Evolutionary conservation across 2,888 invertebrate genomes (phyloP), one percentile per base, ranked within the genome.

Genomic region (Spilosoma lubricipeda): DNA sequence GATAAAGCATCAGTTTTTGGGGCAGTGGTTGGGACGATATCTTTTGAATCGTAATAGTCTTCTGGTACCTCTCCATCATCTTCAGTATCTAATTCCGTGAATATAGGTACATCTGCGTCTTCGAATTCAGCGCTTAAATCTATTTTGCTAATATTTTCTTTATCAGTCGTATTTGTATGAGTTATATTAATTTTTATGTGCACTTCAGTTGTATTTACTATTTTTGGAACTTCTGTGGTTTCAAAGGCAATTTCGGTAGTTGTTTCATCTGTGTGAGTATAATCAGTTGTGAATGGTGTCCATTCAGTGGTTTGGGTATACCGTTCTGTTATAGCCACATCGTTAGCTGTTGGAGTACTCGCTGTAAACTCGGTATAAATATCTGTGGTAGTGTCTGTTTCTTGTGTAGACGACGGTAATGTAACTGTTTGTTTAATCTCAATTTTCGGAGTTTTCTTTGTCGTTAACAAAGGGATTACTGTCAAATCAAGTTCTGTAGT

Each of bases 41-140:
- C 95, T 86, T 94, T 95, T 8, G 90, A 82, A 76, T 95, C 95
- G 70, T 95, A 95, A 75, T 95, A 95, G 87, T 95, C 95, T 82
- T 95, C 95, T 23, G 95, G 93, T 0, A 94, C 91, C 5, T 94
- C 92, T 8, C 85, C 82, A 39, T 87, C 80, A 1, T 91, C 91
- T 79, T 92, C 93, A 76, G 91, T 85, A 71, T 95, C 95, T 63
- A 94, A 75, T 81, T 92, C 94, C 78, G 94, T 93, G 64, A 92
- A 94, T 45, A 94, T 85, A 69, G 93, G 92, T 3, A 93, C 89
- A 27, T 93, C 91, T 77, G 73, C 2, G 68, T 88, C 89, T 48
- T 90, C 89, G 27, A 80, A 76, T 67, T 91, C 91, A 71, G 84
- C 77, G 72, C 85, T 88, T 13, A 82, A 15, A 52, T 84, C 80